Base-by-base conservation (phyloP, 2,888 invertebrate species). In the Gymnocheta viridis region DNA sequence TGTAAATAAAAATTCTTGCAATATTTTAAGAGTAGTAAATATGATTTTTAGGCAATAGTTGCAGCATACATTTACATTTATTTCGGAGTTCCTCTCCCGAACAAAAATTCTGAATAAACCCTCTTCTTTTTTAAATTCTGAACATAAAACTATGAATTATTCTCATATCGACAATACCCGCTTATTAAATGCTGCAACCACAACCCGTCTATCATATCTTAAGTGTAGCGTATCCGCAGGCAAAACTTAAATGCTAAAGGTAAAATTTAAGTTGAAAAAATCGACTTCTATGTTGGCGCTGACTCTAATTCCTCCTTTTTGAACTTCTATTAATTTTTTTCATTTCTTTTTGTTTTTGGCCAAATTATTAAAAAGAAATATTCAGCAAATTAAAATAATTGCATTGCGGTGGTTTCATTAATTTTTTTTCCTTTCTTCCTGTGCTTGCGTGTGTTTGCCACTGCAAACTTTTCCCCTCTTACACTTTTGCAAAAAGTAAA, bases 321-420 rank as follows among this genome's bases (percentile, higher is more conserved):
- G 1, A 64, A 32, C 38, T 19, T 27, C 12, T 38, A n/a, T 38
- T 54, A 44, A 14, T 47, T 19, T 19, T 10, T 41, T 27, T 6
- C 32, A 0, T 35, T 60, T 32, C 2, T 14, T 51, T 49, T 9
- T 78, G 9, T 70, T 70, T 62, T 35, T 12, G 49, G 17, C 44
- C 35, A 64, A 70, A 54, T 56, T 64, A 47, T 56, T 14, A 44
- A 79, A 69, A 60, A 56, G 44, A 73, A 67, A 67, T 44, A 60
- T 67, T 72, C 35, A 38, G 69, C 78, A 79, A 79, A 82, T 82
- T 82, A 79, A 74, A 82, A 82, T 82, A 82, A 82, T 82, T 82
- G 69, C 78, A 78, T 82, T 82, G 82, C 56, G 73, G 76, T 77
- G 38, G 54, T 56, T 70, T 70, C 27, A 5, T 67, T 47, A n/a